These are phyloP conservation scores for Pseudomyrmex sp. DNA, from an alignment of 1,140 invertebrate species.

Conservation along the genomic window DNA sequence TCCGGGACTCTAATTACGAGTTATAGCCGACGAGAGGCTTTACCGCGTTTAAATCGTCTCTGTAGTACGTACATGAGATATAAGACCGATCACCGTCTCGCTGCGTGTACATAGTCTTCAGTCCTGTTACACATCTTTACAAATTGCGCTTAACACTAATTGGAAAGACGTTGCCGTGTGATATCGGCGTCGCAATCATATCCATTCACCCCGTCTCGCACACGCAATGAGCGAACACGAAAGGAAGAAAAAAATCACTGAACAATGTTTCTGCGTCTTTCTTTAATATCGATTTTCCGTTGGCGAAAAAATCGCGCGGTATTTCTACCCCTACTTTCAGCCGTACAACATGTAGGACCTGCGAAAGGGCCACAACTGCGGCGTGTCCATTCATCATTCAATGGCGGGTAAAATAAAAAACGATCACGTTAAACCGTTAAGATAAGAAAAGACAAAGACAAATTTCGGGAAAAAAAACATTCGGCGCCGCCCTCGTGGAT, in stretches of 20 bases:
- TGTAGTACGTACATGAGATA: not conserved
- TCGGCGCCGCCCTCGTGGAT: not conserved
- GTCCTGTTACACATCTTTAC: slow-evolving; percentile 22
- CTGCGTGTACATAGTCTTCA: not conserved
- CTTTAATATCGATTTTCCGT: no score
- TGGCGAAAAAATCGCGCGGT: no score
- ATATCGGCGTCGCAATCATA: not conserved
- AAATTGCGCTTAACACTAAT: slow-evolving; percentile 41
- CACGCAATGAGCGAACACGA: not conserved
- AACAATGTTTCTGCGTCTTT: no score
- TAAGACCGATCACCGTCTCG: not conserved
- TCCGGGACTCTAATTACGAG: slow-evolving; percentile 66
- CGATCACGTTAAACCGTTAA: slow-evolving; percentile 16
- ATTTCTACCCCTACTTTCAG: not conserved
- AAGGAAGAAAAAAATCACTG: no score
- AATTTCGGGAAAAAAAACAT: slow-evolving; percentile 8
- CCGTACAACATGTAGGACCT: not conserved
- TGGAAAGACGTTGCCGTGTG: not conserved
- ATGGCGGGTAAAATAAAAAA: slow-evolving; percentile 10
- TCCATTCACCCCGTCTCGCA: not conserved
- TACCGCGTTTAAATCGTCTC: slow-evolving; percentile 46
- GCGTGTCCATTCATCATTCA: slow-evolving; percentile 9
- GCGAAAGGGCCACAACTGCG: not conserved
- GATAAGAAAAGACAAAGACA: slow-evolving; percentile 45
- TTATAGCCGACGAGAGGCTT: slow-evolving; percentile 60